Percentiles rank a stretch among this genome's conserved stretches.
Evolutionary conservation across 2,113 vertebrate genomes (phyloP).

Genomic region (Pagrus major): DNA sequence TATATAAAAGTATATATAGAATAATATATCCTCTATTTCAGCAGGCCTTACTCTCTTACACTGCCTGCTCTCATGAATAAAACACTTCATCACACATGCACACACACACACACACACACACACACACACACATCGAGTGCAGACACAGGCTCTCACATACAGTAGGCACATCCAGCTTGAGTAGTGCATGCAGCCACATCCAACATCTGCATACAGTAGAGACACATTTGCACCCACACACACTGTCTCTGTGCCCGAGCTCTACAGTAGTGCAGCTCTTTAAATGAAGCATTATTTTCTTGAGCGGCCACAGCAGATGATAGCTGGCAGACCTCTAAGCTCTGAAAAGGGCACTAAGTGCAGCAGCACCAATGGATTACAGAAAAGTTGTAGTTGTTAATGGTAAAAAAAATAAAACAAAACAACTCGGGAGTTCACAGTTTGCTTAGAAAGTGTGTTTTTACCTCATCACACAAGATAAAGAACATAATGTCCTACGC

Average conservation of each 20-base stretch:
- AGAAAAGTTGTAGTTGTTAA: constrained; percentile 47
- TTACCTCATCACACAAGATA: not conserved
- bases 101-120: constrained; percentile 13
- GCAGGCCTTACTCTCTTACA: not conserved
- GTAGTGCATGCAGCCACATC: constrained; percentile 12
- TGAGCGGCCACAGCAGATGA: constrained; percentile 65
- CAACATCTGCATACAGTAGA: constrained; percentile 17
- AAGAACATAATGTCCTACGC: not conserved
- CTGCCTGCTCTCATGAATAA: constrained; percentile 56
- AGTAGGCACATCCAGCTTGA: constrained; percentile 9
- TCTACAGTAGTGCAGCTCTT: constrained; percentile 38
- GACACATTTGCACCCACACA: constrained; percentile 12
- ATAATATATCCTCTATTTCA: constrained; percentile 8
- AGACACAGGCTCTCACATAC: constrained; percentile 3
- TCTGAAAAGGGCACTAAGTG: constrained; percentile 60
- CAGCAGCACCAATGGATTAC: constrained; percentile 53
- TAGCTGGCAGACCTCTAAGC: constrained; percentile 49
- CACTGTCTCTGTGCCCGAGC: constrained; percentile 20
- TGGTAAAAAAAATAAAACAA: constrained; percentile 24
- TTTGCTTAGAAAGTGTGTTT: constrained; percentile 2
- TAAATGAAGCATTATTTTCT: constrained; percentile 67
- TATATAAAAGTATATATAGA: constrained; percentile 14
- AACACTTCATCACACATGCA: constrained; percentile 32
- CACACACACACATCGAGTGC: constrained; percentile 6
- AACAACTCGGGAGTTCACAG: not conserved